Conservation (phyloP, 2,113 vertebrate genomes). For the Scomber scombrus region DNA sequence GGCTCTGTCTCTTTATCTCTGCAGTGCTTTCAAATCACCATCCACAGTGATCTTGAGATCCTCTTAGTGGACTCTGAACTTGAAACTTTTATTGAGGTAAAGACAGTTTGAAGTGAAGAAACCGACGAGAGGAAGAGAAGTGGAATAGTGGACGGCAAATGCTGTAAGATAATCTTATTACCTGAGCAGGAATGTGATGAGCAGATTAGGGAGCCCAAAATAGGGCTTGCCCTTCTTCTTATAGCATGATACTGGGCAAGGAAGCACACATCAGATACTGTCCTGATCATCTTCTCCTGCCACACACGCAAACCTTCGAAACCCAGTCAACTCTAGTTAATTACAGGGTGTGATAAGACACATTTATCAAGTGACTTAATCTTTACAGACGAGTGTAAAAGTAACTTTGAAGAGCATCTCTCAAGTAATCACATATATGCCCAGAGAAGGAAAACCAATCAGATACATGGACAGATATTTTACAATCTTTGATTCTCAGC, state of each 20-base stretch:
- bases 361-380: slow-evolving; percentile 15
- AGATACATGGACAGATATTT: neutral
- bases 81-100: neutral
- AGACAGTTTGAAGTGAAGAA: neutral
- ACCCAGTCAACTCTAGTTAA: neutral
- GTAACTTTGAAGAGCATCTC: neutral
- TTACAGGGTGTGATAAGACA: neutral
- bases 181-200: slow-evolving; percentile 69
- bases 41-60: neutral
- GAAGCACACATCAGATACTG: slow-evolving; percentile 36
- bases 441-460: neutral
- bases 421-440: neutral
- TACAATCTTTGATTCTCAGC: neutral
- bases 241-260: slow-evolving; percentile 39
- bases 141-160: slow-evolving; percentile 8
- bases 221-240: slow-evolving; percentile 64
- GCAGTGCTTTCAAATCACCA: neutral
- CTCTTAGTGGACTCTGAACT: neutral
- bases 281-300: neutral
- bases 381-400: neutral
- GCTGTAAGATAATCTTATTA: slow-evolving; percentile 78
- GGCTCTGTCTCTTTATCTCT: neutral
- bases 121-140: slow-evolving; percentile 7
- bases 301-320: slow-evolving; percentile 6
- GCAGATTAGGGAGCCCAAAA: slow-evolving; percentile 78